Evolutionary conservation across 2,113 vertebrate species (phyloP).

Genomic region (Tachysurus fulvidraco): DNA sequence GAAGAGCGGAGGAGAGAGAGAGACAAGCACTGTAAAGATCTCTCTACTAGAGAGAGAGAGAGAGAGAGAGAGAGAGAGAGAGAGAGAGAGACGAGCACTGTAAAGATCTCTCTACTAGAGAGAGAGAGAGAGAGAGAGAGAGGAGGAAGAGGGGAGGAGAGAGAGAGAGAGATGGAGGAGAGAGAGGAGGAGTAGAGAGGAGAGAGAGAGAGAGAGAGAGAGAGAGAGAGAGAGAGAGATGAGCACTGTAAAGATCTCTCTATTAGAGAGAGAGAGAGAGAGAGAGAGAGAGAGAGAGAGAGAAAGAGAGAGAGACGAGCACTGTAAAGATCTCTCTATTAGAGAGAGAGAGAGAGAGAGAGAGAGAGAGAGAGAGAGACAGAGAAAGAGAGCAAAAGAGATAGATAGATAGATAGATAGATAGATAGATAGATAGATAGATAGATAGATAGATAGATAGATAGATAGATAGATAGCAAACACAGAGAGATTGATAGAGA

Average conservation of each 20-base stretch:
- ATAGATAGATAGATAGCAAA: too few species aligned
- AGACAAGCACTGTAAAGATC: too few species aligned
- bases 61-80: too few species aligned
- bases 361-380: background rate
- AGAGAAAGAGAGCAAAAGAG: background rate
- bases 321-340: too few species aligned
- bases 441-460: background rate
- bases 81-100: too few species aligned
- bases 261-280: background rate
- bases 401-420: background rate
- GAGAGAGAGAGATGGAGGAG: too few species aligned
- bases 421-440: background rate
- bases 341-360: conserved; percentile 9
- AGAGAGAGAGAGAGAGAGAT: background rate
- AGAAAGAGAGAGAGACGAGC: conserved; percentile 10
- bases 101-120: too few species aligned
- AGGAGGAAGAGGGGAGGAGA: too few species aligned
- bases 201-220: background rate
- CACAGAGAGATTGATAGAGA: background rate
- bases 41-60: too few species aligned
- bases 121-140: background rate
- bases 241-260: too few species aligned
- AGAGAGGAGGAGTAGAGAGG: background rate
- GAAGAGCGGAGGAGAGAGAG: background rate
- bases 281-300: background rate